Evolutionary conservation across 2,888 invertebrate species (phyloP), one percentile per base, ranked within the genome.

Genomic region (Drosophila sordidula): DNA sequence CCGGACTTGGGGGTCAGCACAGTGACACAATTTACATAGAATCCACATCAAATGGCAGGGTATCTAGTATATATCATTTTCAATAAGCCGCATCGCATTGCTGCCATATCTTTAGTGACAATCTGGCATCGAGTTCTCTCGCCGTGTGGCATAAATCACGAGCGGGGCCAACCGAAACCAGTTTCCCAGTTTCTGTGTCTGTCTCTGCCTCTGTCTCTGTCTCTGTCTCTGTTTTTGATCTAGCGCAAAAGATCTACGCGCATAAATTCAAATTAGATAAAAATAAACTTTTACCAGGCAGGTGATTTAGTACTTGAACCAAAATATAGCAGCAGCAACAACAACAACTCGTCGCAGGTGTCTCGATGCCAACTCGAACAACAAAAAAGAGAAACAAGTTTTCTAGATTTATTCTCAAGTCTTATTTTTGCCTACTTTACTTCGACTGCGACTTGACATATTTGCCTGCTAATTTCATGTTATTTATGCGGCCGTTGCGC

Each of bases 201-300:
- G 80, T 79, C 70, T 74, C 22, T 42, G 32, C 42, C 42, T 54
- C 42, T 42, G 29, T 52, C 6, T 41, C 41, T 52, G 3, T 26
- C 8, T 18, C 22, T 22, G 18, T 32, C 6, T 26, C 45, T 29
- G 32, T 51, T 36, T 66, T 26, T 34, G 78, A 87, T 80, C 77
- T 80, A 45, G 63, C 66, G 71, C 80, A 44, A 73, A 51, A 76
- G 77, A 83, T 83, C 89, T 89, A 58, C 59, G 87, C 78, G 82
- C 87, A 83, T 83, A 83, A 83, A 83, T 89, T 83, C 72, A 83
- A 83, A 83, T 83, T 89, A 83, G 83, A 85, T 87, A 78, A 73
- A 74, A 72, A 62, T 69, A 65, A 74, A 63, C 80, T 70, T 69
- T 73, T 84, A 62, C 78, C 72, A 44, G 41, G 62, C 89, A 69